These are phyloP conservation scores for Lamellibrachia satsuma DNA, from an alignment of 2,888 invertebrate species.

Conservation along the genomic window DNA sequence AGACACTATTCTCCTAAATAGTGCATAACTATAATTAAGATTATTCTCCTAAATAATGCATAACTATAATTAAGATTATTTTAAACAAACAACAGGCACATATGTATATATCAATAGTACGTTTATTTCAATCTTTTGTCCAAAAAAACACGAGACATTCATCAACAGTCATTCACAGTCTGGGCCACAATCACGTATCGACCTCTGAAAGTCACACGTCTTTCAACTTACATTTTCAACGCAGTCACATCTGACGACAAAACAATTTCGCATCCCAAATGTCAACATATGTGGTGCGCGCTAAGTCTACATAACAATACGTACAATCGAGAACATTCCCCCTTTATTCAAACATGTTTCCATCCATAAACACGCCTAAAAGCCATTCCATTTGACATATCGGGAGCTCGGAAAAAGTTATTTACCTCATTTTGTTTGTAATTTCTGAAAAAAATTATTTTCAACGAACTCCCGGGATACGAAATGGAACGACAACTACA, in stretches of 20 bases:
- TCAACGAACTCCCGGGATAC: background rate
- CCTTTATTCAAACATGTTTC: background rate
- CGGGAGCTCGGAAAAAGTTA: background rate
- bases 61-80: background rate
- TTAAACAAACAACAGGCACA: background rate
- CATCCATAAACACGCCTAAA: constrained; percentile 9
- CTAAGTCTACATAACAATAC: background rate
- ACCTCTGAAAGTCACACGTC: background rate
- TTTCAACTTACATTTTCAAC: background rate
- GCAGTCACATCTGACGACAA: background rate
- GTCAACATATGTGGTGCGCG: background rate
- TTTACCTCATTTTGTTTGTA: background rate
- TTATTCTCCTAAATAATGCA: background rate
- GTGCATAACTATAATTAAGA: background rate
- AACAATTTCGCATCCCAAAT: background rate
- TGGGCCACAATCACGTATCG: background rate
- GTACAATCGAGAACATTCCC: constrained; percentile 10
- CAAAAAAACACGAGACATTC: background rate
- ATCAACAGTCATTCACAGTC: background rate
- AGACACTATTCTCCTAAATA: background rate
- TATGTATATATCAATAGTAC: background rate
- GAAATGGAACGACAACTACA: background rate
- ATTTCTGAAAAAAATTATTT: background rate
- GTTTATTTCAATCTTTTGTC: background rate
- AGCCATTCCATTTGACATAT: background rate